A percentile compares a stretch with the other conserved stretches of the same genome.
Conservation (phyloP, 2,797 vertebrate species). For the Tauraco hartlaubi region DNA sequence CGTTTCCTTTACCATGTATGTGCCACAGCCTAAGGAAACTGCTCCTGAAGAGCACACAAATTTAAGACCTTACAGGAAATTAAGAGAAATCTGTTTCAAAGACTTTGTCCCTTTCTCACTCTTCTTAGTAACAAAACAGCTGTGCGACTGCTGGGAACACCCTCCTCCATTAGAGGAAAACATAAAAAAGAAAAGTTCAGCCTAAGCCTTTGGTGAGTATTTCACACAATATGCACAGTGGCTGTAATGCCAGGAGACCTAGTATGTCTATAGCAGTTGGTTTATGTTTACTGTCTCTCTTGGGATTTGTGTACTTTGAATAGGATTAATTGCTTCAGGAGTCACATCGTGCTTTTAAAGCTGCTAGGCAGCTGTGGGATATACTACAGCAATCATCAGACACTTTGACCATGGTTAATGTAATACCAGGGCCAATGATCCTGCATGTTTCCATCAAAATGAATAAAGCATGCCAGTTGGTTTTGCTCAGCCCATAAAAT, state of each 20-base stretch:
- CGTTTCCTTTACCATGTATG: background rate
- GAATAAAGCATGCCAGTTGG: background rate
- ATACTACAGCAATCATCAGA: background rate
- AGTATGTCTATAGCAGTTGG: background rate
- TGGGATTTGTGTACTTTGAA: background rate
- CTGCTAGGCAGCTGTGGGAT: background rate
- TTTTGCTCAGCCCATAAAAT: background rate
- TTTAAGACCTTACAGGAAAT: background rate
- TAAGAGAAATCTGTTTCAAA: background rate
- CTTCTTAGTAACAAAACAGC: background rate
- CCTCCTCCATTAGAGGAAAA: background rate
- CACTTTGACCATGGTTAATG: fast-evolving
- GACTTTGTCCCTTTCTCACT: background rate
- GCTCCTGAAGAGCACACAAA: background rate
- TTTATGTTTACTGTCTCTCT: background rate
- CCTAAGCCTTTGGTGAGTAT: background rate
- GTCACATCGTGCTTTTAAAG: background rate
- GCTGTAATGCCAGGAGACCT: background rate
- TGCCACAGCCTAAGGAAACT: background rate
- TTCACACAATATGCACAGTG: background rate
- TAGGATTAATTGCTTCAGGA: background rate
- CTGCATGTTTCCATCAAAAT: background rate
- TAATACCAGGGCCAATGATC: background rate
- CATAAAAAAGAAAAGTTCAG: background rate
- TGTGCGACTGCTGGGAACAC: background rate